Percentiles rank a stretch among this genome's conserved stretches.
These are phyloP conservation scores for Apaloderma vittatum DNA, from an alignment of 2,113 vertebrate species.

Conservation along the genomic window DNA sequence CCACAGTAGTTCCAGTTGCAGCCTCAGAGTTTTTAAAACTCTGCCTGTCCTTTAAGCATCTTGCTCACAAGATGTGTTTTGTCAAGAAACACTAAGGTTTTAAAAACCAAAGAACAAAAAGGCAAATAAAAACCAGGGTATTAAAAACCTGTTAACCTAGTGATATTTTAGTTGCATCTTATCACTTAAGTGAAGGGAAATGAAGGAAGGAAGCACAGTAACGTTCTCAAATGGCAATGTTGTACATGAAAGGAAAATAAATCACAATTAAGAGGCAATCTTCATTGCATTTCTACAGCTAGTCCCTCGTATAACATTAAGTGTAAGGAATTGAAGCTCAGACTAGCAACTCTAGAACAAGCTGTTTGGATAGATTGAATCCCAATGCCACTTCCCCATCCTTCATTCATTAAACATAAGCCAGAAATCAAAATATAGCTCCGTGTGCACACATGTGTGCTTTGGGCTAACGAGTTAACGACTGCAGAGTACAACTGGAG, in stretches of 20 bases:
- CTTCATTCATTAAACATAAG: slow-evolving; percentile 2
- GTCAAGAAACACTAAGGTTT: neutral
- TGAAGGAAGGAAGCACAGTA: neutral
- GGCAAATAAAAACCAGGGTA: neutral
- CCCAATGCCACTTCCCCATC: neutral
- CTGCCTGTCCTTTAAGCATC: neutral
- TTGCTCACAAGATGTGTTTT: neutral
- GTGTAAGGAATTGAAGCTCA: neutral
- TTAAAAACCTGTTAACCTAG: neutral
- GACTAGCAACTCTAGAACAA: neutral
- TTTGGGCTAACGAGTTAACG: neutral
- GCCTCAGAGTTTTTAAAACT: neutral
- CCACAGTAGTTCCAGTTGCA: neutral
- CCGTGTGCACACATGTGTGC: rapidly evolving
- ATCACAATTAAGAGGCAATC: slow-evolving; percentile 14
- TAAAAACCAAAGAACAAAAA: neutral
- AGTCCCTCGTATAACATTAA: neutral
- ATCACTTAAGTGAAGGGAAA: neutral
- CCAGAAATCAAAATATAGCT: neutral
- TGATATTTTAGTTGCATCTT: neutral
- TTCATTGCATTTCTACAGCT: slow-evolving; percentile 1
- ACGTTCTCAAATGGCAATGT: neutral
- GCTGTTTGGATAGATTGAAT: neutral
- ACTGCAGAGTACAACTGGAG: neutral
- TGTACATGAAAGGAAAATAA: neutral